Conservation (phyloP, 2,888 invertebrate genomes). For the Oligia latruncula region DNA sequence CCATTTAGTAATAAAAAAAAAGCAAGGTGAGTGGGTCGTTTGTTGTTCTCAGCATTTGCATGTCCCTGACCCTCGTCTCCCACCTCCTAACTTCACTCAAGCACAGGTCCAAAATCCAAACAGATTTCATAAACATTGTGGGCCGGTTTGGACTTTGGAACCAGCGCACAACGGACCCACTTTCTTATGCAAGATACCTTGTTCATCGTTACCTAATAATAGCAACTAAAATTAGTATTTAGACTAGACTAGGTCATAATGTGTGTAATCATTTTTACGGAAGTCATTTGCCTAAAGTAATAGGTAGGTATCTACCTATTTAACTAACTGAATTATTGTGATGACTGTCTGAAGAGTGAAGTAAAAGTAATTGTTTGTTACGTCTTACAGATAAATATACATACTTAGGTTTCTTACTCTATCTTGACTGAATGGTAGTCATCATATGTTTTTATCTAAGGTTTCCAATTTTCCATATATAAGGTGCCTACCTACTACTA, state of each 20-base stretch:
- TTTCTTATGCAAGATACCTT: slow-evolving; percentile 38
- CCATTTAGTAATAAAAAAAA: too few species aligned
- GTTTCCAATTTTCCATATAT: too few species aligned
- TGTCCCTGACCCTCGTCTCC: neutral
- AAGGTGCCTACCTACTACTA: neutral
- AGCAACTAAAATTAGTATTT: slow-evolving; percentile 11
- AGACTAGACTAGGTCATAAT: slow-evolving; percentile 12
- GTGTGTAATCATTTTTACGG: slow-evolving; percentile 8
- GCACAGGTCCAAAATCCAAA: slow-evolving; percentile 21
- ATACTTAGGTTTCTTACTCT: neutral
- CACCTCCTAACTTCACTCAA: neutral
- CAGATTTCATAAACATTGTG: slow-evolving; percentile 21
- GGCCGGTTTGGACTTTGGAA: slow-evolving; percentile 25
- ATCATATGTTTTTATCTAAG: neutral
- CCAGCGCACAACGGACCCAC: neutral
- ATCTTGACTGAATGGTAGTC: neutral
- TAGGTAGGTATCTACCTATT: neutral
- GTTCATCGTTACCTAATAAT: slow-evolving; percentile 14
- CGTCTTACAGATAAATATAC: neutral
- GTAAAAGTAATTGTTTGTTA: slow-evolving; percentile 11
- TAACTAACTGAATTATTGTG: slow-evolving; percentile 7
- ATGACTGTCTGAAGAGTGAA: slow-evolving; percentile 5
- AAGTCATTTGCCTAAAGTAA: slow-evolving; percentile 11
- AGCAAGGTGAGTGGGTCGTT: too few species aligned
- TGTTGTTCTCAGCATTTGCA: neutral